Base-by-base conservation (phyloP, 1,140 invertebrate species). In the Zophobas atratus region DNA sequence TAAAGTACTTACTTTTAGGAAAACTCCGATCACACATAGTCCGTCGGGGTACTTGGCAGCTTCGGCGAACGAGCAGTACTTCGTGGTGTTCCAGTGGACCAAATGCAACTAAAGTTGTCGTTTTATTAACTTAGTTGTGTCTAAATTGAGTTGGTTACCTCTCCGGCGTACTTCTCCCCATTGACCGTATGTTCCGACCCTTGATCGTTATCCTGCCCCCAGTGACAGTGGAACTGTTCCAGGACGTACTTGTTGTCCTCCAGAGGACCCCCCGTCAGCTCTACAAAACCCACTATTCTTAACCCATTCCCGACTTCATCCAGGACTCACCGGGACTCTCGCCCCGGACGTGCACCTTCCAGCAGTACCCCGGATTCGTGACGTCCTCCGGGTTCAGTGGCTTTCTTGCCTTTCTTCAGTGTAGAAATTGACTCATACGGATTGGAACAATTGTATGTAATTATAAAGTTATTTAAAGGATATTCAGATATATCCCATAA, bases 131-230 rank as follows among this genome's bases (percentile, higher is more conserved):
- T 20, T 20, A 20, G 20, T 20, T 20, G 20, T 20, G 20, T 20
- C 20, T 20, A 20, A 20, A 20, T 20, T 20, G 20, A 56, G 56
- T 75, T 73, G 32, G 33, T 80, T 86, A 96, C 93, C 89, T 99
- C 98, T 35, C 94, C 96, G 4, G 97, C 93, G 86, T 93, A 99
- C 33, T 92, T 89, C 78, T 93, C 90, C 1, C 97, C 96, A 84
- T 98, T 93, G 0, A 99, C 93, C 0, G 95, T 97, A 85, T 99
- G 97, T 85, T 99, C 97, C 0, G 96, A 98, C 6, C 95, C 95
- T 77, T 91, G 87, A 6, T 91, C 91, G 82, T 95, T 92, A 35
- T 89, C 90, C 73, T 91, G 92, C 56, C 96, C 96, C 97, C 97
- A 98, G 85, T 98, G 97, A 82, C 95, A 96, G 85, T 98, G 95